phyloP scores from a whole-genome alignment of 2,797 vertebrate genomes.

The Acipenser ruthenus region DNA sequence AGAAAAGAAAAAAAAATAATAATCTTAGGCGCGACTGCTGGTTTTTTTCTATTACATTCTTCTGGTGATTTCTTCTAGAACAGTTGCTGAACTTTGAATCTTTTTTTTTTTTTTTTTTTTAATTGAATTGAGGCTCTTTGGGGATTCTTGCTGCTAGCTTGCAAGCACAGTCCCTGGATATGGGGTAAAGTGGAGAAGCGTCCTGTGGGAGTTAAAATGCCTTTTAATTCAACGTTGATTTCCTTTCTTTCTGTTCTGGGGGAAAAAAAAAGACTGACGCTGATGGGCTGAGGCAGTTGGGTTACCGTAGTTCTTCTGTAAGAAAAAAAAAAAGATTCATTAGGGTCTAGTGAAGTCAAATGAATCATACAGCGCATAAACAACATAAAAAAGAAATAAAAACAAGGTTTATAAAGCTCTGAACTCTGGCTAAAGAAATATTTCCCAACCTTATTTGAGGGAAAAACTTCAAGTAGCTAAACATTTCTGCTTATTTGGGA shows the following conservation, averaged over 20 bases:
- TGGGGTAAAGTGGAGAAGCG: constrained; percentile 34
- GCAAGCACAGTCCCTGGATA: constrained; percentile 34
- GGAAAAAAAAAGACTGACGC: background rate
- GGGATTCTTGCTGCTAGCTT: constrained; percentile 20
- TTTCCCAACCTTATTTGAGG: no score
- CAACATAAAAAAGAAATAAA: no score
- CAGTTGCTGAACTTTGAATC: constrained; percentile 26
- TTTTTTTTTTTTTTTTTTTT: constrained; percentile 22
- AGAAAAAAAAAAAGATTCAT: background rate
- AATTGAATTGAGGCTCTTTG: constrained; percentile 17
- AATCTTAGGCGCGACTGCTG: constrained; percentile 39
- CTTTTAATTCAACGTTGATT: constrained; percentile 11
- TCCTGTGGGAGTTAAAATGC: constrained; percentile 31
- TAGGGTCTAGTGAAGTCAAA: background rate
- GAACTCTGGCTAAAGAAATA: no score
- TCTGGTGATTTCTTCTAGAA: constrained; percentile 33
- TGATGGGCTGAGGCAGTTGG: constrained; percentile 1
- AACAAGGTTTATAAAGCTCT: no score
- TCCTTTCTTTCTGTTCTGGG: background rate
- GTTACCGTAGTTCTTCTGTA: constrained; percentile 1
- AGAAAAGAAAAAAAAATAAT: constrained; percentile 22
- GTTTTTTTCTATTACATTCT: constrained; percentile 46
- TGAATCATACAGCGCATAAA: no score
- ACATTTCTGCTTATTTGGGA: no score
- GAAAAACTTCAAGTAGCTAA: no score